Evolutionary conservation across 2,888 invertebrate genomes (phyloP), one percentile per base, ranked within the genome.

Genomic region (Melanophora roralis): DNA sequence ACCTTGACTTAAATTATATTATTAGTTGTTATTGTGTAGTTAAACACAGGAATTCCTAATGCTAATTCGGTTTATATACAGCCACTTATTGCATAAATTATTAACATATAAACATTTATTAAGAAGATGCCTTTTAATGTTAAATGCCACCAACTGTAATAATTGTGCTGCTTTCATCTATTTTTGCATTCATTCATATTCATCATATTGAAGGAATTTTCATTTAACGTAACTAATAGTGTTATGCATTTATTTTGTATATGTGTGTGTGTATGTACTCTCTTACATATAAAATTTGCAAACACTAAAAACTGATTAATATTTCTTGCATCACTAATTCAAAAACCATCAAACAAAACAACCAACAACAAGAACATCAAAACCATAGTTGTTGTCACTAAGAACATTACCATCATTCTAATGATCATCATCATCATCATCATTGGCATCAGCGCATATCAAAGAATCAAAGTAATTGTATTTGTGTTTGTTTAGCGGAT

Each of bases 231-330:
- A 57, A 60, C 71, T 34, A 43, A 71, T 19, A 23, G 16, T 16
- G 23, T 2, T 59, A 2, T n/a, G 23, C 14, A n/a, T 49, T 36
- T 7, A 40, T 23, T 14, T 36, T 32, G 19, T 34, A 14, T 32
- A 43, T n/a, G 9, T 27, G 65, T 1, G 2, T 32, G 14, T 45
- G 45, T 38, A 8, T 43, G 40, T 40, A 14, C 14, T 51, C 67
- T 72, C 72, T 72, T 80, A 62, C 72, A 76, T 75, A 68, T 53
- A 45, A 72, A 80, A 76, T 72, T 57, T 45, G 40, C 62, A 76
- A 72, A 80, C 62, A 80, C 80, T 72, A 75, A 67, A 64, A 75
- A 72, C 65, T 68, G 76, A 76, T 80, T 80, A 76, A 80, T 76
- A 72, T 76, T 72, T 80, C 45, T 76, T 55, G 72, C 47, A 76